phyloP scores from a whole-genome alignment of 2,888 invertebrate species.

The Caenorhabditis angaria region DNA sequence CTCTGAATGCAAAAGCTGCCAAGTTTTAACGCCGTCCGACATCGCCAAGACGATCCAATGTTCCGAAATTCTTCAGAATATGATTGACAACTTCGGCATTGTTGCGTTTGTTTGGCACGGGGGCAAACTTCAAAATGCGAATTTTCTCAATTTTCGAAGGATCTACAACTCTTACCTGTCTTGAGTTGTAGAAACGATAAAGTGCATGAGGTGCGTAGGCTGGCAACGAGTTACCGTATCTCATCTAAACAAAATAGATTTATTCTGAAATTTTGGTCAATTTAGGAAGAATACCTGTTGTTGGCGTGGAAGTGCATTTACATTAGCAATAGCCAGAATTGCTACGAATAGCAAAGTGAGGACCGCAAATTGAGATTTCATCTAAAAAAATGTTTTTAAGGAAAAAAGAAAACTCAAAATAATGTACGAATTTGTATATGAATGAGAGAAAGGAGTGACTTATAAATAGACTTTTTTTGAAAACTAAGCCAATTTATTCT shows the following conservation, averaged over 20 bases:
- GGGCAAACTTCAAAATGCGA: slow-evolving; percentile 28
- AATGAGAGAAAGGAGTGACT: neutral
- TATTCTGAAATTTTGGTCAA: too few species aligned
- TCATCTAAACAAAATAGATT: slow-evolving; percentile 29
- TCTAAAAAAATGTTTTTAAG: slow-evolving; percentile 11
- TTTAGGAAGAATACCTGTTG: too few species aligned
- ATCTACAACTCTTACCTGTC: slow-evolving; percentile 26
- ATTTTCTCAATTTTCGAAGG: neutral
- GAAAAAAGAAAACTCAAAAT: neutral
- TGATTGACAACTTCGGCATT: slow-evolving; percentile 69
- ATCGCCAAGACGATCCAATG: slow-evolving; percentile 68
- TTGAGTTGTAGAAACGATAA: slow-evolving; percentile 43
- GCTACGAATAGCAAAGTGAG: slow-evolving; percentile 31
- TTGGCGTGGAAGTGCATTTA: neutral
- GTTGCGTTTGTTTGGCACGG: slow-evolving; percentile 47
- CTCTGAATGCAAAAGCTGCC: neutral
- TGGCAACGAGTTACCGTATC: slow-evolving; percentile 39
- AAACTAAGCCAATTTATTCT: neutral
- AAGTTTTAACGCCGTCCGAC: slow-evolving; percentile 47
- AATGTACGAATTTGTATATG: neutral
- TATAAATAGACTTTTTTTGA: neutral
- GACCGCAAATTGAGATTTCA: slow-evolving; percentile 46
- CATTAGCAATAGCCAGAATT: slow-evolving; percentile 4
- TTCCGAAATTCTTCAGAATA: slow-evolving; percentile 69
- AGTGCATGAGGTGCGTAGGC: slow-evolving; percentile 43